phyloP scores from a whole-genome alignment of 2,113 vertebrate genomes.

The Eira barbara region DNA sequence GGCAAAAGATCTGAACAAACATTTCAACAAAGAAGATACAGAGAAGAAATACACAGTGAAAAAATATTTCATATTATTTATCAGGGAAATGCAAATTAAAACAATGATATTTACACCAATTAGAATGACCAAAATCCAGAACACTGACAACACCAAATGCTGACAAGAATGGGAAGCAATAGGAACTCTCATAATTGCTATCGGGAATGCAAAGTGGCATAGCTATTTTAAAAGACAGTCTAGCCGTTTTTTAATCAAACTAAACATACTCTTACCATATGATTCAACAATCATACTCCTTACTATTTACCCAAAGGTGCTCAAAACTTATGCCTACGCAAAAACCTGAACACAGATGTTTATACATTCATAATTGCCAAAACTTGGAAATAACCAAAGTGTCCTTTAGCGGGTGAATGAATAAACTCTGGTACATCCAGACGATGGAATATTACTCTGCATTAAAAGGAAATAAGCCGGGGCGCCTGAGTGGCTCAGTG shows the following conservation, averaged over 20 bases:
- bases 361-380: not conserved
- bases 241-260: not conserved
- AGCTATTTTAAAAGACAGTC: not conserved
- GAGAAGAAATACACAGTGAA: not conserved
- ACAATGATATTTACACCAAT: not conserved
- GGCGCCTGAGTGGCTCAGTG: too few species aligned
- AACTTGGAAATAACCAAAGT: not conserved
- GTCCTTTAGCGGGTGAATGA: not conserved
- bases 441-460: not conserved
- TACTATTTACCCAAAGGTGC: not conserved
- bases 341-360: not conserved
- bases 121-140: not conserved
- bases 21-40: not conserved
- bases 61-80: not conserved
- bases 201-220: not conserved
- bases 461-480: not conserved
- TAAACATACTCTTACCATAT: not conserved
- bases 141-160: not conserved
- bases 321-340: not conserved
- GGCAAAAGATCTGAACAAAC: not conserved
- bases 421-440: not conserved
- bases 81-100: not conserved
- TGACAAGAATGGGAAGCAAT: not conserved
- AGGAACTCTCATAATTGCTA: not conserved
- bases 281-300: not conserved